These are phyloP conservation scores for Sitobion miscanthi DNA, from an alignment of 1,140 invertebrate species.

Conservation along the genomic window DNA sequence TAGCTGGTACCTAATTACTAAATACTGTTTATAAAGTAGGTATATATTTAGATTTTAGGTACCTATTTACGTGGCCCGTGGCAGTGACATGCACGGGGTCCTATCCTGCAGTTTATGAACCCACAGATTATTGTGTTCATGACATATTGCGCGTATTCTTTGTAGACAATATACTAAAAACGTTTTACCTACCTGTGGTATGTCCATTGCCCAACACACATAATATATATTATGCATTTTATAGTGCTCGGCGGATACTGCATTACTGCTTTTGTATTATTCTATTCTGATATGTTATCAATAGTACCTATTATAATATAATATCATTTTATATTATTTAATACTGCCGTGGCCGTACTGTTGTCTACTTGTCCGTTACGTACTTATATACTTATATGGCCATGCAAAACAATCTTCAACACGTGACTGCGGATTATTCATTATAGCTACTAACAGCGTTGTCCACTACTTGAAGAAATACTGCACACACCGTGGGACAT, in stretches of 20 bases:
- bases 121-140: not conserved
- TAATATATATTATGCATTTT: too few relatives aligned
- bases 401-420: not conserved
- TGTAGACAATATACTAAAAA: not conserved
- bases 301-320: not conserved
- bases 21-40: not conserved
- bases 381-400: too few relatives aligned
- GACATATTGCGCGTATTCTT: not conserved
- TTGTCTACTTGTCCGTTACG: too few relatives aligned
- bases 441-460: not conserved
- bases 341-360: not conserved
- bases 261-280: not conserved
- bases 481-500: too few relatives aligned
- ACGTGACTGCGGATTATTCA: not conserved
- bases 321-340: not conserved
- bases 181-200: not conserved
- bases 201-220: too few relatives aligned
- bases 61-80: not conserved
- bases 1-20: not conserved
- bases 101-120: not conserved
- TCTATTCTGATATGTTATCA: not conserved
- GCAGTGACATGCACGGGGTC: not conserved
- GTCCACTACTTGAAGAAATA: not conserved
- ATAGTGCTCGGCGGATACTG: not conserved
- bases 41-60: not conserved